Evolutionary conservation across 2,113 vertebrate species (phyloP).

Genomic region (Mystacornis crossleyi): DNA sequence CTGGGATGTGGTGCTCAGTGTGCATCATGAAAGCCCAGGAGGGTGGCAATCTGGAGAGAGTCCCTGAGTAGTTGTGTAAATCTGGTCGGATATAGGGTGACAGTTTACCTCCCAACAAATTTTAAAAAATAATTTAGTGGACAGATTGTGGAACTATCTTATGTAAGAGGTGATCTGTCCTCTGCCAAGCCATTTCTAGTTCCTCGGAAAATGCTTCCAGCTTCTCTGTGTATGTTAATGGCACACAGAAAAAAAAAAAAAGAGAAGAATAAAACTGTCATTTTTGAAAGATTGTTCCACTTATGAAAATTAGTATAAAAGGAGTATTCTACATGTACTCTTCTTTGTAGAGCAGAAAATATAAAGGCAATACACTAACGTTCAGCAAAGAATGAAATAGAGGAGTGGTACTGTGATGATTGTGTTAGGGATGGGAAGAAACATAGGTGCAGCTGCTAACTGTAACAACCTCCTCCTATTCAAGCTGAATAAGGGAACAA

Average conservation of each 20-base stretch:
- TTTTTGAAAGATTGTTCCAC: conserved; percentile 6
- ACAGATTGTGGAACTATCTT: background rate
- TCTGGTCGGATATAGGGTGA: background rate
- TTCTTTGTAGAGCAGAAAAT: background rate
- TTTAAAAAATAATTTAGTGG: background rate
- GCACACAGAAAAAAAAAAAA: background rate
- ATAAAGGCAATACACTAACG: background rate
- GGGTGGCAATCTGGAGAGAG: background rate
- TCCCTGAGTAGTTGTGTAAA: background rate
- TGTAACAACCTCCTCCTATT: background rate
- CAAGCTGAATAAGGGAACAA: background rate
- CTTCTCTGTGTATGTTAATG: background rate
- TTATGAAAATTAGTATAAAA: background rate
- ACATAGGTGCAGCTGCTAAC: background rate
- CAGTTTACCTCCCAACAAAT: background rate
- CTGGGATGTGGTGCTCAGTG: background rate
- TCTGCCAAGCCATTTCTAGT: background rate
- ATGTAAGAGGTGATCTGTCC: background rate
- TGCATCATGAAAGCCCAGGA: fast-evolving
- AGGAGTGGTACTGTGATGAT: background rate
- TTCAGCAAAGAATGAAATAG: background rate
- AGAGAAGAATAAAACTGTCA: background rate
- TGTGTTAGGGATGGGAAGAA: background rate
- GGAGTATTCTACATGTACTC: background rate
- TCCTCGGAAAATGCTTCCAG: background rate